Conservation (phyloP, 2,113 vertebrate genomes). For the Etia nguti region DNA sequence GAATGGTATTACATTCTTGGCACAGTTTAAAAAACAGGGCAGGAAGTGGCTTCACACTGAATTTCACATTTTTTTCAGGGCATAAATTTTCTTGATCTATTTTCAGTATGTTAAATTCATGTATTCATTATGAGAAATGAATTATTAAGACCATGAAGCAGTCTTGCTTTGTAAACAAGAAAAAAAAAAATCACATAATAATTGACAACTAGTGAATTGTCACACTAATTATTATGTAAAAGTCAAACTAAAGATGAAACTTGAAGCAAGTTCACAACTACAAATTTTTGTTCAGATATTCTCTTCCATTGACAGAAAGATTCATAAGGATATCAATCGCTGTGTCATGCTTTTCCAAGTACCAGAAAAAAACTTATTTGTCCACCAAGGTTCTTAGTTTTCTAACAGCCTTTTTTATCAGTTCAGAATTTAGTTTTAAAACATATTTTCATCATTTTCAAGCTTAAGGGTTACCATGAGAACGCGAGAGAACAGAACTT, state of each 20-base stretch:
- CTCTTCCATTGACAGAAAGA: neutral
- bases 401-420: neutral
- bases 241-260: neutral
- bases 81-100: neutral
- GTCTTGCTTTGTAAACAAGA: too few relatives aligned
- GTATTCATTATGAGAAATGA: neutral
- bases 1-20: neutral
- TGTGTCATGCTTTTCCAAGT: fast-evolving
- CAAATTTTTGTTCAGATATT: neutral
- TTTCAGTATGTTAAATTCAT: neutral
- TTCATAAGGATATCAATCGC: neutral
- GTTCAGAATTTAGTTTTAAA: neutral
- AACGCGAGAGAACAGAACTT: neutral
- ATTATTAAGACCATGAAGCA: neutral
- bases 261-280: neutral
- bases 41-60: fast-evolving
- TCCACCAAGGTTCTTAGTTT: neutral
- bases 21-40: fast-evolving
- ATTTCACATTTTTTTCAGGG: neutral
- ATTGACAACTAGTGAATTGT: neutral
- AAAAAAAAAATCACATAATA: neutral
- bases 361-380: neutral
- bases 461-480: fast-evolving
- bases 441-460: neutral
- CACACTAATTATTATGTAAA: neutral